Percentiles rank a stretch among this genome's conserved stretches.
These are phyloP conservation scores for Mohoua ochrocephala DNA, from an alignment of 2,113 vertebrate genomes.

Conservation along the genomic window DNA sequence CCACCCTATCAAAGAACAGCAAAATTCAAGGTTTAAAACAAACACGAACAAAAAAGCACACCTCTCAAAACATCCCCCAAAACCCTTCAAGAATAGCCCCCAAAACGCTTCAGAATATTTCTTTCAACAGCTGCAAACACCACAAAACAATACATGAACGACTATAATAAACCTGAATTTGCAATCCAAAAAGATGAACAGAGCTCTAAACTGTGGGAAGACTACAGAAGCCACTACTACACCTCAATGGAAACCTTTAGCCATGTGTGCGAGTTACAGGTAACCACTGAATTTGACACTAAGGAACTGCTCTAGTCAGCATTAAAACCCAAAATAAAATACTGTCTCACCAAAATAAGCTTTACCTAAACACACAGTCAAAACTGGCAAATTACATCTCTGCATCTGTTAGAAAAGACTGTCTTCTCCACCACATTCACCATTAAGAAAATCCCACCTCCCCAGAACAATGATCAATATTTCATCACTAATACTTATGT, in stretches of 20 bases:
- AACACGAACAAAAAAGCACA: accelerated
- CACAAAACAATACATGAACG: neutral
- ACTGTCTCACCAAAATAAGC: neutral
- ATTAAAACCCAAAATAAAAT: neutral
- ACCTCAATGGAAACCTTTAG: neutral
- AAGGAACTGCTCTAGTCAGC: neutral
- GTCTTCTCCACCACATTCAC: neutral
- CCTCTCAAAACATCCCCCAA: neutral
- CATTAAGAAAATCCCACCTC: neutral
- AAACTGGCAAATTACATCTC: neutral
- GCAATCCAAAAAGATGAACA: neutral
- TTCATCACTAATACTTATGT: neutral
- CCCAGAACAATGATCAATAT: accelerated
- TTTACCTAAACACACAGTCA: neutral
- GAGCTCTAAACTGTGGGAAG: neutral
- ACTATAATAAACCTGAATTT: neutral
- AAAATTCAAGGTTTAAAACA: neutral
- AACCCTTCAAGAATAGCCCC: neutral
- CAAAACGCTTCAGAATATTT: neutral
- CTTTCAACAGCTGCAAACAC: neutral
- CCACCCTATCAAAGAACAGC: neutral
- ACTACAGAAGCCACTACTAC: neutral
- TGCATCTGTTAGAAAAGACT: neutral
- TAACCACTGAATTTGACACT: neutral
- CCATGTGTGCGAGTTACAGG: neutral